Conservation (phyloP, 2,797 vertebrate genomes). For the Molossus molossus region DNA sequence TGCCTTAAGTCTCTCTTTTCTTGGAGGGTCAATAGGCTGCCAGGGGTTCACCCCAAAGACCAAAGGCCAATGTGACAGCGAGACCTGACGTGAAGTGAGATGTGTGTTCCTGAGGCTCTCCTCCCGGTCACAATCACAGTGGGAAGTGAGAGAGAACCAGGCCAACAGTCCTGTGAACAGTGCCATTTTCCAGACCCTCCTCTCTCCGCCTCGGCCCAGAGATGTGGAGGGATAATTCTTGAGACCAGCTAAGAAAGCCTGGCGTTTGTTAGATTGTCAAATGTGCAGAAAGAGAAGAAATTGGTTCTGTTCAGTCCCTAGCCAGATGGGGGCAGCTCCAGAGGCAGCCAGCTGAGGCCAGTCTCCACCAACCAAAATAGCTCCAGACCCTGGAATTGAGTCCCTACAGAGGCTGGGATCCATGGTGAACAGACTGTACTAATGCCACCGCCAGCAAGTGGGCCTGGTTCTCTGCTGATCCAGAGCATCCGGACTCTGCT, state of each 20-base stretch:
- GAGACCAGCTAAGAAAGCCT: background rate
- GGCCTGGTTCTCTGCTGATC: background rate
- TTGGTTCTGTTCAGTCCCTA: background rate
- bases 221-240: background rate
- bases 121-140: background rate
- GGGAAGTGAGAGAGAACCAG: background rate
- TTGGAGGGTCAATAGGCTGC: background rate
- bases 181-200: background rate
- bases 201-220: background rate
- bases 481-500: background rate
- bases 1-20: background rate
- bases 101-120: background rate
- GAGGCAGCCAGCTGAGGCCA: background rate
- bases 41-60: background rate
- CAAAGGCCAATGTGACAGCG: background rate
- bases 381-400: background rate
- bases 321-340: background rate
- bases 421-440: background rate
- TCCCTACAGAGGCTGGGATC: background rate
- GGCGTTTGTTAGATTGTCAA: background rate
- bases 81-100: background rate
- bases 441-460: background rate
- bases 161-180: background rate
- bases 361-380: background rate
- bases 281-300: background rate